Conservation (phyloP, 2,113 vertebrate genomes). For the Sardina pilchardus region DNA sequence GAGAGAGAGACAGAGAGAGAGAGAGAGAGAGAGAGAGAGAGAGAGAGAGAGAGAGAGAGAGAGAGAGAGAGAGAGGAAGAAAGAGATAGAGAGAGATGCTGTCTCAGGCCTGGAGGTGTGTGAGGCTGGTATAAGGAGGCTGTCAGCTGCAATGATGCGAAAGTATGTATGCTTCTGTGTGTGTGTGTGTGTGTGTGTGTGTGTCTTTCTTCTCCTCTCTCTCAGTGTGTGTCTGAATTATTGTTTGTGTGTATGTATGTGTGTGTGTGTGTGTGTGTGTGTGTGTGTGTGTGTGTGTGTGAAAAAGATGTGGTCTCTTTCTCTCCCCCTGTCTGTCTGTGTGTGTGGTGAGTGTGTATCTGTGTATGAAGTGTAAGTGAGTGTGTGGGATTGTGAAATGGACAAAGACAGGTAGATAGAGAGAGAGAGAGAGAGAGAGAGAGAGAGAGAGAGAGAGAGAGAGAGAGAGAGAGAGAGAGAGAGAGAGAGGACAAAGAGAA, state of each 20-base stretch:
- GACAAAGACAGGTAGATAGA: background rate
- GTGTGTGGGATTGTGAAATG: background rate
- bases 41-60: slow-evolving; percentile 16
- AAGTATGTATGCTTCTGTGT: background rate
- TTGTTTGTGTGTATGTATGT: background rate
- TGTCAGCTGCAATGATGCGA: background rate
- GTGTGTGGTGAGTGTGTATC: background rate
- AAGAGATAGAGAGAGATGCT: background rate
- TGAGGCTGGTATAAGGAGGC: background rate
- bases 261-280: background rate
- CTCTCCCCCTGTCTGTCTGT: background rate
- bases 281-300: slow-evolving; percentile 5
- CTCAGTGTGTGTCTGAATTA: background rate
- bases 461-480: background rate
- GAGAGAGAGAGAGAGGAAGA: slow-evolving; percentile 20
- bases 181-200: slow-evolving; percentile 3
- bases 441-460: background rate
- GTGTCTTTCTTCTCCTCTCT: background rate
- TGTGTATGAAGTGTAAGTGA: background rate
- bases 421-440: background rate
- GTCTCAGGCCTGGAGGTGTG: slow-evolving; percentile 3
- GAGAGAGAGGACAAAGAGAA: background rate
- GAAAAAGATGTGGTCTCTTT: background rate
- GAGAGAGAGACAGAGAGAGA: too few relatives aligned
- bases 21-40: background rate